Evolutionary conservation across 2,797 vertebrate species (phyloP).

Genomic region (Micrastur ruficollis): DNA sequence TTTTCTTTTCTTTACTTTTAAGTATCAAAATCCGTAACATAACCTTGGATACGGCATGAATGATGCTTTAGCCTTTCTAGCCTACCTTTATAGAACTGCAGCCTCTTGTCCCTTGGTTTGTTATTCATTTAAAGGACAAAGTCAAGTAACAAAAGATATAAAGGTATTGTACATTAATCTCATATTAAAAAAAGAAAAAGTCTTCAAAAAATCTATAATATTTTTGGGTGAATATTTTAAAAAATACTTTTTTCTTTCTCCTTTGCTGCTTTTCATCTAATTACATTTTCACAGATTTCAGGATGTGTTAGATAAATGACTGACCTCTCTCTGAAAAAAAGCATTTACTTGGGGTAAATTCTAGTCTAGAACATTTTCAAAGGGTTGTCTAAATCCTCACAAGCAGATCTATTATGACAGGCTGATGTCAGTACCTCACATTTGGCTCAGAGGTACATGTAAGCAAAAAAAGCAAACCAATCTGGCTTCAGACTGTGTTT

Average conservation of each 20-base stretch:
- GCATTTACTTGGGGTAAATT: background rate
- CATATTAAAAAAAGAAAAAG: background rate
- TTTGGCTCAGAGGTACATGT: slow-evolving; percentile 27
- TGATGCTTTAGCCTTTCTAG: background rate
- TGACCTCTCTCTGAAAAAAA: background rate
- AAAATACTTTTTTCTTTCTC: background rate
- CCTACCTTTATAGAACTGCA: background rate
- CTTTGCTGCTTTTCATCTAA: background rate
- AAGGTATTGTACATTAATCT: background rate
- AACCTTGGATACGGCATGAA: background rate
- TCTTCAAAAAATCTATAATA: background rate
- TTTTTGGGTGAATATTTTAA: background rate
- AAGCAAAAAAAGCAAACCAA: slow-evolving; percentile 23
- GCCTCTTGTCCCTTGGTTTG: background rate
- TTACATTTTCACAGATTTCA: background rate
- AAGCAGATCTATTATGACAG: slow-evolving; percentile 31
- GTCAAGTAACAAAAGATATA: background rate
- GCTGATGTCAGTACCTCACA: background rate
- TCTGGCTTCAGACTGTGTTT: slow-evolving; percentile 25
- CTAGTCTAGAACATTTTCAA: slow-evolving; percentile 6
- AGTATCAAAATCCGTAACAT: background rate
- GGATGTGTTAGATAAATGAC: background rate
- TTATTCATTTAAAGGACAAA: background rate
- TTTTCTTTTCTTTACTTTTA: background rate
- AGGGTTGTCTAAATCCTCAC: background rate